A percentile compares a stretch with the other conserved stretches of the same genome.
phyloP scores from a whole-genome alignment of 2,888 invertebrate genomes.

The Pachymerium ferrugineum region DNA sequence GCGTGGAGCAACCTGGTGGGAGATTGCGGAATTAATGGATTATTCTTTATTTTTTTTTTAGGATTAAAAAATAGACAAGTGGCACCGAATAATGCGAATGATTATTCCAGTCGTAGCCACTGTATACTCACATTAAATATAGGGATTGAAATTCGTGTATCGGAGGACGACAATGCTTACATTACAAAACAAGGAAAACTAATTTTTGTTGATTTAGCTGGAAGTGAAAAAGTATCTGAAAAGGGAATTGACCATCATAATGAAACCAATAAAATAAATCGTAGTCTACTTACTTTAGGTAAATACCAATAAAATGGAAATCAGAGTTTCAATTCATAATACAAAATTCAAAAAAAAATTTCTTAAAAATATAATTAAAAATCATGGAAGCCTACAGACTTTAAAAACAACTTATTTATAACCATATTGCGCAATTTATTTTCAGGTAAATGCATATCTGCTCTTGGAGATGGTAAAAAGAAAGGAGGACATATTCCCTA shows the following conservation, averaged over 20 bases:
- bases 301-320: slow-evolving; percentile 39
- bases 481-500: slow-evolving; percentile 84
- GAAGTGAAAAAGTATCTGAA: slow-evolving; percentile 88
- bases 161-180: slow-evolving; percentile 66
- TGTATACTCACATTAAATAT: slow-evolving; percentile 85
- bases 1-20: background rate
- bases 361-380: no score
- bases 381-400: no score
- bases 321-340: background rate
- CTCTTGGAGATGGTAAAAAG: slow-evolving; percentile 56
- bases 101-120: slow-evolving; percentile 87
- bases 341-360: no score
- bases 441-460: slow-evolving; percentile 87
- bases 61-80: slow-evolving; percentile 85
- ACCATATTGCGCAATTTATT: no score
- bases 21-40: background rate
- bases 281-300: slow-evolving; percentile 90
- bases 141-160: slow-evolving; percentile 61
- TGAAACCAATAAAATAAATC: slow-evolving; percentile 94
- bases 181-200: slow-evolving; percentile 89
- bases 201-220: slow-evolving; percentile 91
- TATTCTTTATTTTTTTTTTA: slow-evolving; percentile 44
- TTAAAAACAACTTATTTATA: no score
- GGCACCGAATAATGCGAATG: slow-evolving; percentile 87
- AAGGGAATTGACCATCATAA: slow-evolving; percentile 65